phyloP scores from a whole-genome alignment of 2,113 vertebrate genomes.

The Todiramphus saurophagus region DNA sequence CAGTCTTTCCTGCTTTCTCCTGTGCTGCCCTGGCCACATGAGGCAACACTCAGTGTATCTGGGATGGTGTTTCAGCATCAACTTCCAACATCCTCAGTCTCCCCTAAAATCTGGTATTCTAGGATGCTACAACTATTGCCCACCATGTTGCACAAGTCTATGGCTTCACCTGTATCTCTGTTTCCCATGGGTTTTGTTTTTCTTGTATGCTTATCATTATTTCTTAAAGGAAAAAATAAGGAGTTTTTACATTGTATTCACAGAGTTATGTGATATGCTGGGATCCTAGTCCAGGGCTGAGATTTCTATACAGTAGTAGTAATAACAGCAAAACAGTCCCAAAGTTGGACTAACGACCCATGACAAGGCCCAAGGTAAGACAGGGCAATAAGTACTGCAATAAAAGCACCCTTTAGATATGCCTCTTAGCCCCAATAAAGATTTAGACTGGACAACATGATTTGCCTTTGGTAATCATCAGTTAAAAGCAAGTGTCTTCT shows the following conservation, averaged over 20 bases:
- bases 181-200: not conserved
- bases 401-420: not conserved
- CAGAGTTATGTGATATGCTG: fast-evolving
- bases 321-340: not conserved
- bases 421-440: not conserved
- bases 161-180: not conserved
- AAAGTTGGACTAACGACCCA: not conserved
- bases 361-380: not conserved
- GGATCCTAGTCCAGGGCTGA: not conserved
- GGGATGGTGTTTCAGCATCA: not conserved
- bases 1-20: not conserved
- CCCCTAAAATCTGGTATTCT: not conserved
- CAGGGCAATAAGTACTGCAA: not conserved
- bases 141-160: not conserved
- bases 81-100: not conserved
- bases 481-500: not conserved
- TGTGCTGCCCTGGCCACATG: fast-evolving
- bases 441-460: not conserved
- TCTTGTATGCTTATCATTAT: fast-evolving
- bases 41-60: not conserved
- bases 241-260: not conserved
- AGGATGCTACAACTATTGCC: fast-evolving
- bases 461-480: not conserved
- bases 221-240: not conserved
- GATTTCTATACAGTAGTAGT: not conserved